Conservation (phyloP, 2,888 invertebrate species). For the Campoplex nolae region DNA sequence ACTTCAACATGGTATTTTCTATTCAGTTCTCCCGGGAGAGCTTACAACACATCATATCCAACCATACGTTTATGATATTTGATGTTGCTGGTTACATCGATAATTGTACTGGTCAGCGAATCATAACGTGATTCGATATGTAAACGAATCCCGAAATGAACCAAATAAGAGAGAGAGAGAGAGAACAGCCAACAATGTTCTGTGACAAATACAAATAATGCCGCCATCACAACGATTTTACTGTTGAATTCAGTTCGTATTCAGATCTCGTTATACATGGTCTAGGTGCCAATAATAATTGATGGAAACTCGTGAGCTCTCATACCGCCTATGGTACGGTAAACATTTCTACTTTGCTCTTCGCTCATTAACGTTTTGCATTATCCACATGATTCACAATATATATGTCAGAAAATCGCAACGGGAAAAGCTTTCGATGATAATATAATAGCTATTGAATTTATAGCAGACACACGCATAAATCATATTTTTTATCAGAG, state of each 20-base stretch:
- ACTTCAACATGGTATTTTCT: background rate
- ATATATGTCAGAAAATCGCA: slow-evolving; percentile 41
- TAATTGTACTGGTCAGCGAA: slow-evolving; percentile 25
- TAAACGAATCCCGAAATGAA: background rate
- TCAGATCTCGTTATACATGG: slow-evolving; percentile 47
- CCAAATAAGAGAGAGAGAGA: background rate
- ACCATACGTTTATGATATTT: background rate
- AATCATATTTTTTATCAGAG: background rate
- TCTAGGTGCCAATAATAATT: slow-evolving; percentile 58
- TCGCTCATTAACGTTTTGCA: slow-evolving; percentile 53
- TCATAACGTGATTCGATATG: slow-evolving; percentile 27
- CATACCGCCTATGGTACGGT: background rate
- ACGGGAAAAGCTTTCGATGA: slow-evolving; percentile 12
- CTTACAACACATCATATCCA: background rate
- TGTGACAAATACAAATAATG: slow-evolving; percentile 36
- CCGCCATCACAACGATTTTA: slow-evolving; percentile 37
- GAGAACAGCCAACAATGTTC: slow-evolving; percentile 16
- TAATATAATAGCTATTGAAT: slow-evolving; percentile 25
- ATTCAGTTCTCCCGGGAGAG: background rate
- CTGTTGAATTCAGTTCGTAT: slow-evolving; percentile 60
- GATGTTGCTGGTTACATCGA: slow-evolving; percentile 9
- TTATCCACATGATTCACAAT: slow-evolving; percentile 46
- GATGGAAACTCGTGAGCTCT: slow-evolving; percentile 48
- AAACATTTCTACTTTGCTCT: slow-evolving; percentile 3
- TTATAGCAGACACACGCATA: background rate